Evolutionary conservation across 2,113 vertebrate genomes (phyloP), one percentile per base, ranked within the genome.

Genomic region (Gobiocypris rarus): DNA sequence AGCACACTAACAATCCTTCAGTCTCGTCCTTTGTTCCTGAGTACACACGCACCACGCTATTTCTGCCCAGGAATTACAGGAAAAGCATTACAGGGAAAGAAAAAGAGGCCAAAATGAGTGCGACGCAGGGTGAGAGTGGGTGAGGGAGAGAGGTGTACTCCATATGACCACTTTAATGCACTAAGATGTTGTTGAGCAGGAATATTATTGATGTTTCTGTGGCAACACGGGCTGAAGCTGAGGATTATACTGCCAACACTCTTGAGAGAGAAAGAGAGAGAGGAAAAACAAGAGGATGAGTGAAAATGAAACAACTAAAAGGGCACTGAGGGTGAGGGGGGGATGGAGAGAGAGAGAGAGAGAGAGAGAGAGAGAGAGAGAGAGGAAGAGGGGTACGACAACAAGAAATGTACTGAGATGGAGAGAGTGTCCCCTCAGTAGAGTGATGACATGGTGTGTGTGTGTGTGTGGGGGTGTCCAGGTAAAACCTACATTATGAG

Each of bases 121-220:
- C 22, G 43, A 15, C 50, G 34, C 85, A 81, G 83, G 84, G 63
- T 19, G 74, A 79, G 75, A 77, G 56, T 61, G 59, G 38, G 69
- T 63, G 79, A 75, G 56, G 81, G 67, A 79, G 50, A 85, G 70
- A 75, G 78, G 83, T 59, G 80, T 87, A 89, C 91, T 93, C 89
- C 86, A 87, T 90, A 92, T 82, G 90, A 93, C 89, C 93, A 93
- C 92, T 94, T 93, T 94, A 94, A 93, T 92, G 92, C 92, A 92
- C 93, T 92, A 93, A 94, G 93, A 95, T 94, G 92, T 90, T 95
- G 93, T 95, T 92, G 87, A 94, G 93, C 93, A 93, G 90, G 93
- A 93, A 94, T 93, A 92, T 94, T 95, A 95, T 95, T 95, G 95
- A 95, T 93, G 94, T 95, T 95, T 94, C 94, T 95, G 94, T 91